Conservation (phyloP, 2,113 vertebrate species). For the Pterocles orientalis region DNA sequence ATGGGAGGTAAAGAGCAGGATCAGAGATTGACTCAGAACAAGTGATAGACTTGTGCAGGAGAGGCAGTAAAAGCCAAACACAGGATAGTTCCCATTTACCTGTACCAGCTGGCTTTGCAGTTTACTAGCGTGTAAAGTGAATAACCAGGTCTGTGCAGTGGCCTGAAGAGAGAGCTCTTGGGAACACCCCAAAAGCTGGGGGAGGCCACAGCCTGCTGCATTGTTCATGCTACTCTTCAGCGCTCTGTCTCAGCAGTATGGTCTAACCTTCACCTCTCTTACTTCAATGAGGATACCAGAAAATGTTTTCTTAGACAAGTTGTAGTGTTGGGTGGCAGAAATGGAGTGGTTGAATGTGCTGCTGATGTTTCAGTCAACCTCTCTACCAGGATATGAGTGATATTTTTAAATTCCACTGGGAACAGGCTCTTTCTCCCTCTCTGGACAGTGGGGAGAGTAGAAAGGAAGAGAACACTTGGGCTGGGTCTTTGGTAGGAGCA, state of each 20-base stretch:
- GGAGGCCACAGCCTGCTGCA: not conserved
- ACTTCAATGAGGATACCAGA: not conserved
- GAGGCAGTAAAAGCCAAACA: not conserved
- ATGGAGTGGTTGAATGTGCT: not conserved
- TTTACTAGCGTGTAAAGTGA: not conserved
- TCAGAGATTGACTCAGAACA: not conserved
- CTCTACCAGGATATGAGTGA: not conserved
- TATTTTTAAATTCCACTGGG: not conserved
- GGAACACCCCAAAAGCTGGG: not conserved
- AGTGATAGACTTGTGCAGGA: not conserved
- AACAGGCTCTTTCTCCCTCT: not conserved
- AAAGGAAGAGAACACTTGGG: not conserved
- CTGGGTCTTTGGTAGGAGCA: not conserved
- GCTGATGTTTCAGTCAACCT: not conserved
- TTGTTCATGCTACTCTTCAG: not conserved
- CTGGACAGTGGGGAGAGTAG: not conserved
- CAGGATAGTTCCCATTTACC: not conserved
- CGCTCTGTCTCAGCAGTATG: fast-evolving
- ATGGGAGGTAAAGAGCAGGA: not conserved
- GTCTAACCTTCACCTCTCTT: not conserved
- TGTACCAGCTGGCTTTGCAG: not conserved
- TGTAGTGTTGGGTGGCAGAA: not conserved
- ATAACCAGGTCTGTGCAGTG: not conserved
- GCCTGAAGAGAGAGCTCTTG: not conserved
- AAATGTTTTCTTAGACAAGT: not conserved